These are phyloP conservation scores for Ophion slaviceki DNA, from an alignment of 2,888 invertebrate species.

Conservation along the genomic window DNA sequence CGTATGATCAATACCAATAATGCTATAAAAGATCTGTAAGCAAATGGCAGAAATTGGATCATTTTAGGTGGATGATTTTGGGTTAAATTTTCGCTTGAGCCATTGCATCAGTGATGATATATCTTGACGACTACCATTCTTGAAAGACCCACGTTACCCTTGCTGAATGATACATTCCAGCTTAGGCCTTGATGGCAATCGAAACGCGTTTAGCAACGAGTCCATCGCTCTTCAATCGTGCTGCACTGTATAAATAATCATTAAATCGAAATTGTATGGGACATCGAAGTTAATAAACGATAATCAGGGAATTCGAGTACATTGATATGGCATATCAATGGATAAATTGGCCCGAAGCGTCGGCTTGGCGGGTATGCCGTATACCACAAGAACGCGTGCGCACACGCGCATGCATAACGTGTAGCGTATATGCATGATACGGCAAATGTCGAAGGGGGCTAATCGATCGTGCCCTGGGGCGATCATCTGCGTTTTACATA, in stretches of 20 bases:
- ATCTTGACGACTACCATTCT: not conserved
- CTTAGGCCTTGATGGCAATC: conserved; percentile 8
- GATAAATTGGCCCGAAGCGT: conserved; percentile 39
- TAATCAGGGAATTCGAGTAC: conserved; percentile 59
- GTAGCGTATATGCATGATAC: conserved; percentile 16
- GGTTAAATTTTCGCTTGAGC: not conserved
- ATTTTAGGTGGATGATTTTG: not conserved
- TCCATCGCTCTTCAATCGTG: conserved; percentile 51
- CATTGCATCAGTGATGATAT: not conserved
- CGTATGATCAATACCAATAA: not conserved
- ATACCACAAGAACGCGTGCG: not conserved
- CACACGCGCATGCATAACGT: conserved; percentile 14
- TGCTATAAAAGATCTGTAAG: not conserved
- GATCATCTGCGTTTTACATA: conserved; percentile 15
- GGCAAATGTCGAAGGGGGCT: conserved; percentile 54
- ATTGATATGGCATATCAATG: conserved; percentile 34
- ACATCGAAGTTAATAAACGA: conserved; percentile 61
- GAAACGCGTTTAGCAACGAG: conserved; percentile 22
- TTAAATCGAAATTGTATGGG: conserved; percentile 56
- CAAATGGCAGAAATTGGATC: not conserved
- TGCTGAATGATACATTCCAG: conserved; percentile 39
- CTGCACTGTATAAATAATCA: conserved; percentile 60
- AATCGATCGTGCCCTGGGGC: conserved; percentile 60
- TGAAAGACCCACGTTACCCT: not conserved
- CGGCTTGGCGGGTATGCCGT: conserved; percentile 20